Conservation (phyloP, 2,113 vertebrate genomes). For the Bos indicus region DNA sequence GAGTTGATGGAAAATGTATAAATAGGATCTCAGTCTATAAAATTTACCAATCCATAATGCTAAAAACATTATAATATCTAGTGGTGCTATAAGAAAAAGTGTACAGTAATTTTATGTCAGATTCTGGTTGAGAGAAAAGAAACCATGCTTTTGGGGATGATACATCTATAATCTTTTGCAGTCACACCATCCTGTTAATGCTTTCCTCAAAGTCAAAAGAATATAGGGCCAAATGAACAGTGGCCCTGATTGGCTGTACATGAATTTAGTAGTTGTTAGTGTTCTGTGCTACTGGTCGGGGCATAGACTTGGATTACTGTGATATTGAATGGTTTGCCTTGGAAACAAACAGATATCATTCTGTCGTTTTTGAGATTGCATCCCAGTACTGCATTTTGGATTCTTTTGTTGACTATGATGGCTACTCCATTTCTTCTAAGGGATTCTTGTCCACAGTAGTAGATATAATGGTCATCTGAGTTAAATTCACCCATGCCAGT, state of each 20-base stretch:
- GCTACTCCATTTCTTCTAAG: neutral
- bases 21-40: neutral
- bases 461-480: neutral
- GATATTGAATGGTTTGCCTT: neutral
- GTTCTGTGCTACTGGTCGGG: neutral
- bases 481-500: neutral
- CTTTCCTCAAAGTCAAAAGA: constrained; percentile 20
- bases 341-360: neutral
- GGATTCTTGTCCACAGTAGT: neutral
- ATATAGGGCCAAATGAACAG: neutral
- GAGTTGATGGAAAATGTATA: neutral
- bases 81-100: neutral
- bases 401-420: neutral
- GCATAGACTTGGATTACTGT: neutral
- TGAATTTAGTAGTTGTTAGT: neutral
- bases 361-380: neutral
- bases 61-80: neutral
- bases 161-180: neutral
- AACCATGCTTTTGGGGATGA: neutral
- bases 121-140: neutral
- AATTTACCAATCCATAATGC: neutral
- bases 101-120: neutral
- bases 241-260: neutral
- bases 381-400: neutral
- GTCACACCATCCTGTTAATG: neutral